phyloP scores from a whole-genome alignment of 1,140 invertebrate species.

The Drosophila grimshawi region DNA sequence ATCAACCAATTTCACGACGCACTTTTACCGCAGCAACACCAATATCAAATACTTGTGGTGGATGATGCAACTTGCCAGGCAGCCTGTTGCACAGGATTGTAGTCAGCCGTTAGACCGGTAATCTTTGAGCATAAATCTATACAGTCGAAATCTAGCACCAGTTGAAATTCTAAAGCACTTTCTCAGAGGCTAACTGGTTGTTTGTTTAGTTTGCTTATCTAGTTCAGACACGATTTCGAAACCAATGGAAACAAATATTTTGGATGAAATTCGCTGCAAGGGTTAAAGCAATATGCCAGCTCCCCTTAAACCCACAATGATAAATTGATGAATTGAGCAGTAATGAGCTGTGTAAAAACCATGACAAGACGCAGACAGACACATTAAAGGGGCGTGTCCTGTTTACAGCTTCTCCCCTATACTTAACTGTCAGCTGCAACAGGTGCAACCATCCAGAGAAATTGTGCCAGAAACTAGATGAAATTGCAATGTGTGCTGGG shows the following conservation, averaged over 20 bases:
- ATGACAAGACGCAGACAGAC: neutral
- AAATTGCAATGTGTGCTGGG: constrained; percentile 36
- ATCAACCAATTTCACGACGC: constrained; percentile 51
- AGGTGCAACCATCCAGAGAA: constrained; percentile 40
- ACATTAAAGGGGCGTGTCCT: constrained; percentile 17
- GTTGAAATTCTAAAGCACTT: constrained; percentile 37
- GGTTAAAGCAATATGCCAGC: neutral
- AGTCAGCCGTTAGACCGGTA: constrained; percentile 34
- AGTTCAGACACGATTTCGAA: neutral
- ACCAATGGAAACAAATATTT: neutral
- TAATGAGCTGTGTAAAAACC: neutral
- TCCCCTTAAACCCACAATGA: neutral
- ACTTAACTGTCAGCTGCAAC: constrained; percentile 22
- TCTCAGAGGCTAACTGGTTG: constrained; percentile 55
- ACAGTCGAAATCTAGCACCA: no score
- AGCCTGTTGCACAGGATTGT: constrained; percentile 57
- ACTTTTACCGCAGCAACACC: constrained; percentile 61
- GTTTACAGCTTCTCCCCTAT: constrained; percentile 5
- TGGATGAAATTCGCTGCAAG: constrained; percentile 14
- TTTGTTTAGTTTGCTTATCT: constrained; percentile 5
- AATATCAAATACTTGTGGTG: constrained; percentile 24
- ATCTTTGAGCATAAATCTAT: constrained; percentile 4
- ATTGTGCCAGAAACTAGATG: constrained; percentile 59
- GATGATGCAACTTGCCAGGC: constrained; percentile 57
- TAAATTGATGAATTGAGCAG: neutral